Percentiles rank a stretch among this genome's conserved stretches.
Conservation (phyloP, 2,113 vertebrate genomes). For the Etheostoma spectabile region DNA sequence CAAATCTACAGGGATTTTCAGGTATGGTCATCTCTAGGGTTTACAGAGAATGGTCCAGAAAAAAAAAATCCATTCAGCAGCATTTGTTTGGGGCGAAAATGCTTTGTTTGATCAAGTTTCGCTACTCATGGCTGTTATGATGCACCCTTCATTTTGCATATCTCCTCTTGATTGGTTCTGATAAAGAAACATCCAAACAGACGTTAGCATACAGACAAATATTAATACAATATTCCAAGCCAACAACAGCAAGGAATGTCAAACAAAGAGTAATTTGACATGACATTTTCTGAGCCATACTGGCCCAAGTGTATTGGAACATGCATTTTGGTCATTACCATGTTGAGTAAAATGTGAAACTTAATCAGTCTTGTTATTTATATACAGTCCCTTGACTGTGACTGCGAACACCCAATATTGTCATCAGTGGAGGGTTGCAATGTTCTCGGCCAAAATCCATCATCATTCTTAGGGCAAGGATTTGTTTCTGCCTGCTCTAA, state of each 20-base stretch:
- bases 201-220: neutral
- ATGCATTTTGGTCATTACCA: neutral
- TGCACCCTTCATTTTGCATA: neutral
- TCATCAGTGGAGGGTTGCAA: slow-evolving; percentile 5
- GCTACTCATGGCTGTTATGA: neutral
- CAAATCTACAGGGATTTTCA: too few species aligned
- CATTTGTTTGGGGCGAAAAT: too few species aligned
- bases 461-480: slow-evolving; percentile 6
- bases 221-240: neutral
- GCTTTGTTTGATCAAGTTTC: neutral
- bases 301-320: neutral
- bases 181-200: slow-evolving; percentile 12
- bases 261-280: slow-evolving; percentile 1
- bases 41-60: too few species aligned
- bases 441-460: neutral
- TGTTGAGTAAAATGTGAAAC: neutral
- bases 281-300: neutral
- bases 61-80: too few species aligned
- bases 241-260: neutral
- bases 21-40: too few species aligned
- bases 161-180: neutral
- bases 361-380: slow-evolving; percentile 8
- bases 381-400: slow-evolving; percentile 4
- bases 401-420: neutral
- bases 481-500: slow-evolving; percentile 3